Base-by-base conservation (phyloP, 2,888 invertebrate species). In the Thalpophila matura region DNA sequence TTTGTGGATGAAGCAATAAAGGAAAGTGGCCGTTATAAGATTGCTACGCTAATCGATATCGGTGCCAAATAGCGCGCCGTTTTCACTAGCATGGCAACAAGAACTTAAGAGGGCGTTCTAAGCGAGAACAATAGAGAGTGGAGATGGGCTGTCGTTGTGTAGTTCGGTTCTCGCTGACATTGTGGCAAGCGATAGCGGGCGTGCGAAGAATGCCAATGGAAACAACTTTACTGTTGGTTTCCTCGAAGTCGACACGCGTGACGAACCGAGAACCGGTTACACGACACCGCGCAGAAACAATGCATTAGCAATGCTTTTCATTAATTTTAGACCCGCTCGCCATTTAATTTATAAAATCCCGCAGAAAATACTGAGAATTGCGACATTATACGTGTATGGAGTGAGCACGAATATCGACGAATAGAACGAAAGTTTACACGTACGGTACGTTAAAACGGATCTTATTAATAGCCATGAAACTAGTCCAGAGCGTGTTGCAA, bases 161-260 rank as follows among this genome's bases (percentile, higher is more conserved):
- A 74, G 76, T 79, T 68, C 71, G 66, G 72, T 83, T 82, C 82
- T 82, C 81, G 85, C 80, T 84, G 86, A 84, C 84, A 85, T 85
- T 84, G 86, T 78, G 82, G 84, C 82, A 80, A 83, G 80, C 83
- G 80, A 84, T 79, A 80, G 82, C 86, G 78, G 83, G 85, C 90
- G 89, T 89, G 92, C 87, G 85, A 89, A 89, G 91, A 92, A 93
- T 93, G 89, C 86, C 85, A 87, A 91, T 91, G 87, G 89, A 87
- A 91, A 91, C 91, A 91, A 90, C 79, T 83, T 82, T 86, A 86
- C 92, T 91, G 93, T 91, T 92, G 88, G 89, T 91, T 94, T 92
- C 91, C 89, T 87, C 87, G 92, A 91, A 93, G 83, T 78, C 86
- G 83, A 85, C 86, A 87, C 88, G 92, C 93, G 91, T 91, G 91